Percentiles rank a stretch among this genome's conserved stretches.
Evolutionary conservation across 2,797 vertebrate genomes (phyloP).

Genomic region (Borostomias antarcticus): DNA sequence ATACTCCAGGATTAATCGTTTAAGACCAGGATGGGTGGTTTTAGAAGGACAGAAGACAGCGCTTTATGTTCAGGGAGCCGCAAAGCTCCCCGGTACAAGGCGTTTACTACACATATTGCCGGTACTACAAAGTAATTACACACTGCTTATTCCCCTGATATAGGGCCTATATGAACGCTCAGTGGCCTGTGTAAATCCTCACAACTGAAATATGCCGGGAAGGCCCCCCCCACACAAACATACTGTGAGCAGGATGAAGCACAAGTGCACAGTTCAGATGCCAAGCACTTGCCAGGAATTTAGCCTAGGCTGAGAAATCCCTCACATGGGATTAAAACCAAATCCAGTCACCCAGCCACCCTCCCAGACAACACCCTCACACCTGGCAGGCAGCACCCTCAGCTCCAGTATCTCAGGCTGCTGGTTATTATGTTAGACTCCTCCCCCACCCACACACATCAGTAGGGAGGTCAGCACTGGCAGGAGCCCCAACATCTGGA

Average conservation of each 20-base stretch:
- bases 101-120: neutral
- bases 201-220: neutral
- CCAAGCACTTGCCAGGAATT: conserved; percentile 15
- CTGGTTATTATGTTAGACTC: conserved; percentile 71
- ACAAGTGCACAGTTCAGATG: neutral
- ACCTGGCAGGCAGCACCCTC: conserved; percentile 36
- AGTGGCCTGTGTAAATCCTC: neutral
- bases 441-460: conserved; percentile 31
- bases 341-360: conserved; percentile 35
- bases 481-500: conserved; percentile 82
- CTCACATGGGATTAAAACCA: conserved; percentile 45
- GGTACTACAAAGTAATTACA: neutral
- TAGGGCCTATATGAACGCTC: neutral
- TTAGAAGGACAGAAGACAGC: neutral
- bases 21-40: neutral
- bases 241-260: neutral
- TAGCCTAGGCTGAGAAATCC: conserved; percentile 5
- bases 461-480: conserved; percentile 68
- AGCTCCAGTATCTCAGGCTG: conserved; percentile 44
- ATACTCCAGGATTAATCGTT: too few relatives aligned
- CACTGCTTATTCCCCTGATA: neutral
- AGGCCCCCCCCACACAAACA: neutral
- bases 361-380: too few relatives aligned
- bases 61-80: neutral
- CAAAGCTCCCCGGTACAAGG: neutral